phyloP scores from a whole-genome alignment of 2,113 vertebrate species.

The Tangachromis dhanisi region DNA sequence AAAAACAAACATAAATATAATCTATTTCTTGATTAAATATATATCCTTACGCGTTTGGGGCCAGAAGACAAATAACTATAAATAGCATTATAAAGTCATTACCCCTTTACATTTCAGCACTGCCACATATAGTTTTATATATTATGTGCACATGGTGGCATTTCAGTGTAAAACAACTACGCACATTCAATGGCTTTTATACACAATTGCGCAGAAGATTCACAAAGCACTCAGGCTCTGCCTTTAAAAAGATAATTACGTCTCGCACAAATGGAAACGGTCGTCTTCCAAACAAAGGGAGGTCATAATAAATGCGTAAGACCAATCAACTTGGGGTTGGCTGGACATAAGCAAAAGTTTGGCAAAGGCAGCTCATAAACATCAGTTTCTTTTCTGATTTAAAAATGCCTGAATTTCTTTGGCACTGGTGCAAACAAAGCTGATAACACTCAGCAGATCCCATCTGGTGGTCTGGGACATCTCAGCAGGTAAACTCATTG shows the following conservation, averaged over 20 bases:
- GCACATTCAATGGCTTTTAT: not conserved
- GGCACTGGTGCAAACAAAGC: not conserved
- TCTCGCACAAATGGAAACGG: not conserved
- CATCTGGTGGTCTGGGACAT: not conserved
- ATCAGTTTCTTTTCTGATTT: not conserved
- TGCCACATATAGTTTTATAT: not conserved
- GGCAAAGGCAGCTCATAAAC: not conserved
- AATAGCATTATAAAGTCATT: not conserved
- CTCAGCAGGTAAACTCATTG: not conserved
- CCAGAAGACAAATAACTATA: not conserved
- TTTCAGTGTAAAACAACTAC: not conserved
- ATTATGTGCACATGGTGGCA: not conserved
- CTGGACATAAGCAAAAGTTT: not conserved
- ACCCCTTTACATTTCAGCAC: not conserved
- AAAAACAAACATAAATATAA: not conserved
- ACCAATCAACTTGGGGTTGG: not conserved
- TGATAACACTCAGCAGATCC: not conserved
- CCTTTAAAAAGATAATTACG: not conserved
- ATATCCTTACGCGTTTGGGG: not conserved
- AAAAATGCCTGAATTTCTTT: not conserved
- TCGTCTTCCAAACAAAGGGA: not conserved
- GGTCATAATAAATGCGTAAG: not conserved
- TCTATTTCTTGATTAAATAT: not conserved
- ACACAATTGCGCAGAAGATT: not conserved
- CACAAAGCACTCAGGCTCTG: not conserved